Evolutionary conservation across 2,797 vertebrate genomes (phyloP).

Genomic region (Petrocephalus schoutedeni): DNA sequence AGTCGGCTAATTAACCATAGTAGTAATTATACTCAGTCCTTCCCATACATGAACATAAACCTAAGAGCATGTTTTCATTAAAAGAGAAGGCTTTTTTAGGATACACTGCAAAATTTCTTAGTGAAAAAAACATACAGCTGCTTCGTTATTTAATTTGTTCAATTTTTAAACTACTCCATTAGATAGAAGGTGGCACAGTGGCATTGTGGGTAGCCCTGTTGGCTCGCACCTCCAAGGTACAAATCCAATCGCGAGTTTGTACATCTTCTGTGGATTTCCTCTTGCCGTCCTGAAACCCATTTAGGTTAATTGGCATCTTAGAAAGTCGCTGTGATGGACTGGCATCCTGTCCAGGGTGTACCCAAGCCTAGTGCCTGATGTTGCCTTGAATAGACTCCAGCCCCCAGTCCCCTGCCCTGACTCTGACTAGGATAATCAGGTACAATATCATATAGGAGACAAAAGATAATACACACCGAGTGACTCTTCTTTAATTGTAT

Average conservation of each 20-base stretch:
- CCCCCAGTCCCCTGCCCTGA: neutral
- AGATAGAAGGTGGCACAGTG: too few relatives aligned
- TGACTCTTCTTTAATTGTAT: slow-evolving; percentile 32
- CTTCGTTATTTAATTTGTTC: too few relatives aligned
- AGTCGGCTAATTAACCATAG: neutral
- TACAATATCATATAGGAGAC: neutral
- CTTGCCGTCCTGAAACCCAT: too few relatives aligned
- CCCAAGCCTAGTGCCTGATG: neutral
- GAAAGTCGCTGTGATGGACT: neutral
- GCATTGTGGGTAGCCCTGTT: too few relatives aligned
- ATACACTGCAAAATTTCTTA: neutral
- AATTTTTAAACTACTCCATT: too few relatives aligned
- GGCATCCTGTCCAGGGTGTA: neutral
- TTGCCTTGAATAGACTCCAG: neutral
- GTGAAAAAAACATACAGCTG: neutral
- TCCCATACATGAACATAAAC: neutral
- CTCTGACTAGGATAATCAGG: neutral
- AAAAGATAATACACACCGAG: neutral
- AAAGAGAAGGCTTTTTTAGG: neutral
- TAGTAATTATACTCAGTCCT: neutral
- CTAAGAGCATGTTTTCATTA: neutral
- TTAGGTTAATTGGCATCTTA: too few relatives aligned
- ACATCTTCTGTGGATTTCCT: too few relatives aligned
- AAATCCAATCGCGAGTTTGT: too few relatives aligned
- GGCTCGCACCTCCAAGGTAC: too few relatives aligned